Conservation (phyloP, 92 coral and sea anemone genomes). For the Hydrozoanthus gracilis region DNA sequence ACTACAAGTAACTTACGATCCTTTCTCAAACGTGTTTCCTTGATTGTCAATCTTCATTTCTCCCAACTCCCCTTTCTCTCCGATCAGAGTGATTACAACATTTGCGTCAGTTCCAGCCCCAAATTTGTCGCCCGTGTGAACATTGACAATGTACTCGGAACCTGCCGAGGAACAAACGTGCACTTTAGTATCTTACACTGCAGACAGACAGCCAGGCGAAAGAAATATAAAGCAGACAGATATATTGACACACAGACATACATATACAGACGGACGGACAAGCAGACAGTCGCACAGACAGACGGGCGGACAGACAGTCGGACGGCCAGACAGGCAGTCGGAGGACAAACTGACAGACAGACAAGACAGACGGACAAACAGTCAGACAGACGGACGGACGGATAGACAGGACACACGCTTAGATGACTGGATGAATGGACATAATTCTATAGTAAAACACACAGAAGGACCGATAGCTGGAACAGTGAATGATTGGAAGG, state of each 20-base stretch:
- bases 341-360: background rate
- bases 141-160: slow-evolving; percentile 16
- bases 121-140: slow-evolving; percentile 30
- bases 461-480: background rate
- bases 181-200: background rate
- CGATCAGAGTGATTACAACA: slow-evolving; percentile 18
- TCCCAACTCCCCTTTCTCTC: slow-evolving; percentile 25
- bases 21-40: slow-evolving; percentile 42
- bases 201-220: background rate
- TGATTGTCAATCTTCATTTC: slow-evolving; percentile 43
- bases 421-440: background rate
- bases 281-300: background rate
- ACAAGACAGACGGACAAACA: background rate
- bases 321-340: background rate
- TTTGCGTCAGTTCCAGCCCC: slow-evolving; percentile 28
- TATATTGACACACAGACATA: background rate
- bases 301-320: background rate
- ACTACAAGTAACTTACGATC: slow-evolving; percentile 32
- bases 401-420: background rate
- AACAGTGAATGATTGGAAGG: background rate
- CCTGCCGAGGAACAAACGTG: background rate
- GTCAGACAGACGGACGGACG: background rate
- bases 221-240: background rate
- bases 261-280: background rate
- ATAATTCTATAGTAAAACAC: too few species aligned